Percentiles rank a stretch among this genome's conserved stretches.
These are phyloP conservation scores for Nannobrachium achirus DNA, from an alignment of 2,113 vertebrate genomes.

Conservation along the genomic window DNA sequence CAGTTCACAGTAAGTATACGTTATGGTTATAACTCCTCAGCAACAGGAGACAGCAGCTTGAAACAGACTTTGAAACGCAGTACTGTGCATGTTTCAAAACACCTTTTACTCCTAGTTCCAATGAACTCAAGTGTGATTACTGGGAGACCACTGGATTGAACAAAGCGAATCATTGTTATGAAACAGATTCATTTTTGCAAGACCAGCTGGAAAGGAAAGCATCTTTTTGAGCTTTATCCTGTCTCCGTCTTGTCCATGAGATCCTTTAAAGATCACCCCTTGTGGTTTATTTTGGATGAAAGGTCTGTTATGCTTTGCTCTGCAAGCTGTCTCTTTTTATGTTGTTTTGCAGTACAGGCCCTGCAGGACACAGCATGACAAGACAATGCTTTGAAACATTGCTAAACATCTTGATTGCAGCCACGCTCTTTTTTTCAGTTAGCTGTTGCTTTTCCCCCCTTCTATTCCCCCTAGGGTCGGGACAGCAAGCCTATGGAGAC, in stretches of 20 bases:
- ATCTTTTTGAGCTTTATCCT: conserved; percentile 39
- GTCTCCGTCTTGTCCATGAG: conserved; percentile 41
- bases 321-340: conserved; percentile 22
- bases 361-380: conserved; percentile 7
- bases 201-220: conserved; percentile 17
- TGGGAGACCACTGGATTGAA: conserved; percentile 4
- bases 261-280: conserved; percentile 29
- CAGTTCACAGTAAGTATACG: conserved; percentile 44
- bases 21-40: conserved; percentile 1
- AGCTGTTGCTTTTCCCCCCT: conserved; percentile 78
- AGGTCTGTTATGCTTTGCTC: conserved; percentile 46
- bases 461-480: conserved; percentile 88
- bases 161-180: conserved; percentile 26
- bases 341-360: conserved; percentile 13
- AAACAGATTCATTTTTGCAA: conserved; percentile 32
- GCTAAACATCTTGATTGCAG: conserved; percentile 51
- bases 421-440: conserved; percentile 28
- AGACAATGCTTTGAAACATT: conserved; percentile 55
- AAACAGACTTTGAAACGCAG: too few species aligned
- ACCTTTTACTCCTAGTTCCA: neutral
- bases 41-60: neutral
- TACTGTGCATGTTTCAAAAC: neutral
- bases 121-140: neutral
- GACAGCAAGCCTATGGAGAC: conserved; percentile 89
- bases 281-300: conserved; percentile 42